phyloP scores from a whole-genome alignment of 2,888 invertebrate genomes.

The Oscheius sp. region DNA sequence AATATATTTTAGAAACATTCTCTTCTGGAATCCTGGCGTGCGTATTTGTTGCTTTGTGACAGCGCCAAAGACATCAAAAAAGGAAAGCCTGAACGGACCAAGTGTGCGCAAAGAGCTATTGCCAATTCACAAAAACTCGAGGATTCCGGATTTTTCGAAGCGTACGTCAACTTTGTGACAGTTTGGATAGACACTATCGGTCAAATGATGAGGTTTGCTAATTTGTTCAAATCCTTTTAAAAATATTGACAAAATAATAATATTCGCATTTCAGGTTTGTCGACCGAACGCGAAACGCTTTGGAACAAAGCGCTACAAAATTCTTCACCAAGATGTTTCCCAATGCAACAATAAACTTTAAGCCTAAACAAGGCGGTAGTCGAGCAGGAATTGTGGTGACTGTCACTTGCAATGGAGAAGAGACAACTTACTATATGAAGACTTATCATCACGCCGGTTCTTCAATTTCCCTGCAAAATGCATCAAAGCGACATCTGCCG shows the following conservation, averaged over 20 bases:
- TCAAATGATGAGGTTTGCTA: conserved; percentile 38
- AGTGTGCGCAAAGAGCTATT: conserved; percentile 34
- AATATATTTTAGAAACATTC: conserved; percentile 32
- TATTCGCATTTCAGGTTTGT: conserved; percentile 34
- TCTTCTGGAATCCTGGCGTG: conserved; percentile 25
- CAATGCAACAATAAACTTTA: conserved; percentile 33
- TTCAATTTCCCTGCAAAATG: conserved; percentile 35
- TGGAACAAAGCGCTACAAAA: conserved; percentile 36
- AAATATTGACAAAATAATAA: conserved; percentile 37
- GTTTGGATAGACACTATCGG: conserved; percentile 34
- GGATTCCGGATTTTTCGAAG: conserved; percentile 37
- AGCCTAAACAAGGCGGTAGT: conserved; percentile 35
- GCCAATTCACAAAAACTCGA: conserved; percentile 32
- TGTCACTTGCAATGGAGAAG: conserved; percentile 32
- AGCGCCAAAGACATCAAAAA: conserved; percentile 23
- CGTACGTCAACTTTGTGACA: conserved; percentile 25
- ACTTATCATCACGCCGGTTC: conserved; percentile 40
- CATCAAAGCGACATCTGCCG: conserved; percentile 35
- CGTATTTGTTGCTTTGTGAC: conserved; percentile 23
- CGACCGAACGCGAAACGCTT: conserved; percentile 33
- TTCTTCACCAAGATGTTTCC: conserved; percentile 37
- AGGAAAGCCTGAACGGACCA: conserved; percentile 28
- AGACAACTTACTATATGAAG: conserved; percentile 36
- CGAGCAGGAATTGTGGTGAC: conserved; percentile 34
- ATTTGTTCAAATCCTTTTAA: conserved; percentile 31